Conservation (phyloP, 2,888 invertebrate genomes). For the Esperia sulphurella region DNA sequence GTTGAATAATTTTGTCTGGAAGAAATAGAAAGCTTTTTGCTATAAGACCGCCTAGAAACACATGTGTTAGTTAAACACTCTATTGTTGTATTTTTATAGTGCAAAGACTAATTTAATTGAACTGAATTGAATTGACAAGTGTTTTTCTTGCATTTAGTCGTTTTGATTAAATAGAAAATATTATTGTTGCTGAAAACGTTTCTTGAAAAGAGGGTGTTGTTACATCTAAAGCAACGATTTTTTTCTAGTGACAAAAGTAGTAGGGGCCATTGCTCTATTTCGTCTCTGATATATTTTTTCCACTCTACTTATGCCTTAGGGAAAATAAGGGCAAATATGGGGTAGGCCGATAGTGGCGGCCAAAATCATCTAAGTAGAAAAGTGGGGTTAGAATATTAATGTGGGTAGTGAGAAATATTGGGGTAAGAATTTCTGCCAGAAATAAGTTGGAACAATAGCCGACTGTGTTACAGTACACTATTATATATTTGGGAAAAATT, state of each 20-base stretch:
- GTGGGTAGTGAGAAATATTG: background rate
- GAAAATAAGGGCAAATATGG: slow-evolving; percentile 10
- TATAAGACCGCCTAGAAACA: too few species aligned
- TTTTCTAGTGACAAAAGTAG: background rate
- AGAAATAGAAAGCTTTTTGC: too few species aligned
- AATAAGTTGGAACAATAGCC: background rate
- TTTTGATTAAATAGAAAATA: too few species aligned
- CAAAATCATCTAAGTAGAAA: slow-evolving; percentile 18
- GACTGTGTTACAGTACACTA: background rate
- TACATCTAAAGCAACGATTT: too few species aligned
- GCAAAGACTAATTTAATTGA: too few species aligned
- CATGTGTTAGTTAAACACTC: too few species aligned
- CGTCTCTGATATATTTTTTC: slow-evolving; percentile 7
- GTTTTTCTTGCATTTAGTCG: too few species aligned
- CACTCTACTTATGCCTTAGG: slow-evolving; percentile 9
- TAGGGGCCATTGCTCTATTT: slow-evolving; percentile 1
- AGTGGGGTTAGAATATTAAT: slow-evolving; percentile 19
- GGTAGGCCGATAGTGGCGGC: slow-evolving; percentile 6
- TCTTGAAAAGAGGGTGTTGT: too few species aligned
- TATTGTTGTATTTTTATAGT: too few species aligned
- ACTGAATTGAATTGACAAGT: too few species aligned
- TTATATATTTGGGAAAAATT: background rate
- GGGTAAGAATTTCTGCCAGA: background rate
- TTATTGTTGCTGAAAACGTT: background rate
- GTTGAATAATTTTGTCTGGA: too few species aligned